phyloP scores from a whole-genome alignment of 1,140 invertebrate species.

The Pectinophora gossypiella region DNA sequence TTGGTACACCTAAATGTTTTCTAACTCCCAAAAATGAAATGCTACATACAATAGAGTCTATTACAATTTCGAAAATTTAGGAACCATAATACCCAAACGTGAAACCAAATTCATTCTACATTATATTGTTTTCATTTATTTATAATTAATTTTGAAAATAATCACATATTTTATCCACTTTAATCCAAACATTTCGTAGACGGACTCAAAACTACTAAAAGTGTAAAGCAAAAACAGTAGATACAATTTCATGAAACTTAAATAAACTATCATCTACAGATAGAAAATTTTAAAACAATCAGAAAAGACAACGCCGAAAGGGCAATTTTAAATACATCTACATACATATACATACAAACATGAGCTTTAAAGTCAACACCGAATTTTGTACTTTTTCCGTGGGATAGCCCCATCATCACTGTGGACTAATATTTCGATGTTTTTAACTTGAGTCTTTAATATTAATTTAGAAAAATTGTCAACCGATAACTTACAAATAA shows the following conservation, averaged over 20 bases:
- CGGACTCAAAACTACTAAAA: conserved; percentile 68
- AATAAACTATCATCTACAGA: conserved; percentile 64
- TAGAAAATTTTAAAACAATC: conserved; percentile 58
- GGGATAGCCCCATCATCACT: conserved; percentile 64
- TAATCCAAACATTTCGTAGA: conserved; percentile 68
- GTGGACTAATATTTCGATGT: conserved; percentile 74
- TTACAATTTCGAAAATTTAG: conserved; percentile 76
- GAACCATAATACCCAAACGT: conserved; percentile 75
- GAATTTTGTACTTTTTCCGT: conserved; percentile 72
- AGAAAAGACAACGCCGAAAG: conserved; percentile 56
- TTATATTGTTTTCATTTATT: conserved; percentile 60
- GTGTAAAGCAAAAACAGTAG: conserved; percentile 59
- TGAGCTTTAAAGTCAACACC: conserved; percentile 66
- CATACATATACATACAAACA: conserved; percentile 67
- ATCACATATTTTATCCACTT: conserved; percentile 62
- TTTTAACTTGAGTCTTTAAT: conserved; percentile 65
- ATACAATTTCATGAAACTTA: conserved; percentile 58
- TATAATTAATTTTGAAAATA: conserved; percentile 73
- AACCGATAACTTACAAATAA: conserved; percentile 67
- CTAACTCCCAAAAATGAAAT: conserved; percentile 69
- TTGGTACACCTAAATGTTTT: conserved; percentile 70
- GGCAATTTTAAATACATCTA: conserved; percentile 65
- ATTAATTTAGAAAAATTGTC: conserved; percentile 69
- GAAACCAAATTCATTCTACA: conserved; percentile 67
- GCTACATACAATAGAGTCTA: conserved; percentile 73